A percentile compares a stretch with the other conserved stretches of the same genome.
Evolutionary conservation across 2,888 invertebrate genomes (phyloP).

Genomic region (Hetaerina titia): DNA sequence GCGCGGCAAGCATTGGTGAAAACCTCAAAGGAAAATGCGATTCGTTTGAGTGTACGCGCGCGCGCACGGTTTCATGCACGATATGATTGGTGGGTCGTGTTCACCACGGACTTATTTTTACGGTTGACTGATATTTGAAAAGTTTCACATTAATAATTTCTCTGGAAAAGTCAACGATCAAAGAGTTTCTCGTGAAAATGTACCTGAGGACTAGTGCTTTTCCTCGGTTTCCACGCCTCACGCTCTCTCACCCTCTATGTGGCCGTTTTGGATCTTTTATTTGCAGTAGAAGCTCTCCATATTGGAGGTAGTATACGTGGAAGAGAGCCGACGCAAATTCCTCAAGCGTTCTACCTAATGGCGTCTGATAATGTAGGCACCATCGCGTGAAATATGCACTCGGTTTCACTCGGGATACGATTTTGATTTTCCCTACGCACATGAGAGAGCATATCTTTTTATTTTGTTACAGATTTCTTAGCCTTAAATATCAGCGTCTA

Average conservation of each 20-base stretch:
- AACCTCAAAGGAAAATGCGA: constrained; percentile 55
- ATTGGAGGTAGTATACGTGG: not conserved
- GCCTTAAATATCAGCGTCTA: no score
- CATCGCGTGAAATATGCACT: not conserved
- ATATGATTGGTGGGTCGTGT: constrained; percentile 29
- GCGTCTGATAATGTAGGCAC: not conserved
- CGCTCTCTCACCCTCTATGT: not conserved
- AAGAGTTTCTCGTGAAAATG: not conserved
- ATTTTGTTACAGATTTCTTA: not conserved
- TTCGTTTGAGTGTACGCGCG: constrained; percentile 12
- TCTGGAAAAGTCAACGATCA: constrained; percentile 33
- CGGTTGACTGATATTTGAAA: constrained; percentile 24
- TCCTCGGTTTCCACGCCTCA: not conserved
- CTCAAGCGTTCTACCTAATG: not conserved
- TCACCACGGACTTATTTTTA: constrained; percentile 1
- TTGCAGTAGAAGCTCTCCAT: not conserved
- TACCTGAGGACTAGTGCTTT: not conserved
- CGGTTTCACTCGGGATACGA: not conserved
- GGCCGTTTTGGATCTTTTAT: not conserved
- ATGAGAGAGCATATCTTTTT: not conserved
- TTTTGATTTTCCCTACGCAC: not conserved
- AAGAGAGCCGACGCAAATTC: not conserved
- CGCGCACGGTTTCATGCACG: constrained; percentile 6
- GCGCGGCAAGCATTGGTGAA: constrained; percentile 1
- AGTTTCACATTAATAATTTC: constrained; percentile 33